A percentile compares a stretch with the other conserved stretches of the same genome.
Evolutionary conservation across 2,113 vertebrate species (phyloP).

Genomic region (Halichoerus grypus): DNA sequence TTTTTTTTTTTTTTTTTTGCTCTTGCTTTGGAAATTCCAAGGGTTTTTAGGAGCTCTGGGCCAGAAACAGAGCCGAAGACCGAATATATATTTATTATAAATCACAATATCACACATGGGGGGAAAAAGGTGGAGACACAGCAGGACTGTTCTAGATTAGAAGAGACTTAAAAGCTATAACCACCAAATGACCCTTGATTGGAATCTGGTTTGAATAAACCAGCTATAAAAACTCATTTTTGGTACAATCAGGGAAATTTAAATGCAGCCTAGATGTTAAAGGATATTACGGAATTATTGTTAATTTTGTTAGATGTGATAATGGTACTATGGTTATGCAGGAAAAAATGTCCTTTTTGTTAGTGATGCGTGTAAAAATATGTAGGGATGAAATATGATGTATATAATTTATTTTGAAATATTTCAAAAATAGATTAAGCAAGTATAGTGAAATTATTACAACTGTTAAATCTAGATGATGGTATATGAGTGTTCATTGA

Average conservation of each 20-base stretch:
- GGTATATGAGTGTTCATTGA: neutral
- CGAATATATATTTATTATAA: neutral
- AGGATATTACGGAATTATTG: neutral
- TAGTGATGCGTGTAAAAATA: conserved; percentile 28
- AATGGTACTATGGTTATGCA: neutral
- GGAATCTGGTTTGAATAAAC: conserved; percentile 38
- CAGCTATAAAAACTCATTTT: neutral
- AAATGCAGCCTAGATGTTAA: neutral
- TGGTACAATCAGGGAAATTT: neutral
- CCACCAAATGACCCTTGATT: conserved; percentile 17
- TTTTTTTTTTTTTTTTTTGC: neutral
- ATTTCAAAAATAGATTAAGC: conserved; percentile 14
- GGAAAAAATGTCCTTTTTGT: neutral
- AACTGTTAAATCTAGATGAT: neutral
- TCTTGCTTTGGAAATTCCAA: conserved; percentile 13
- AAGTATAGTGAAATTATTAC: conserved; percentile 16
- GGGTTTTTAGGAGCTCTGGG: neutral
- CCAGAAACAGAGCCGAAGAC: neutral
- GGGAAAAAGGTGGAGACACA: neutral
- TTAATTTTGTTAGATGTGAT: conserved; percentile 38
- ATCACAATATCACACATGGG: neutral
- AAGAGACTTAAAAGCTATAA: conserved; percentile 32
- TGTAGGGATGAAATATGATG: neutral
- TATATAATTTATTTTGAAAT: conserved; percentile 16
- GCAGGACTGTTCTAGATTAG: neutral